Evolutionary conservation across 1,140 invertebrate genomes (phyloP), one percentile per base, ranked within the genome.

Genomic region (Apis laboriosa): DNA sequence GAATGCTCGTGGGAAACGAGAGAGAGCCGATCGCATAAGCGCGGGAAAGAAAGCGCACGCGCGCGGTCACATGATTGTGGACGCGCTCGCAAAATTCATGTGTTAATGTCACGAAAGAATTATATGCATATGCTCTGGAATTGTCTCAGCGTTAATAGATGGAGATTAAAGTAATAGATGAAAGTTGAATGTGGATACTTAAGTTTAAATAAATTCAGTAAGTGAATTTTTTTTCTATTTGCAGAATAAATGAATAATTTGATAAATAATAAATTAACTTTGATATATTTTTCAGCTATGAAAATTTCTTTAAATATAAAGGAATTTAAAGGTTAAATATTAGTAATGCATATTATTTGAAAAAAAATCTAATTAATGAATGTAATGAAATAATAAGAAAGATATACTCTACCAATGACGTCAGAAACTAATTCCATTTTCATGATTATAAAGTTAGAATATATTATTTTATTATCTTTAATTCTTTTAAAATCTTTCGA

Each of bases 1-100:
- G 72, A 24, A 67, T 51, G 87, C 73, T 85, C 92, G 91, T 92
- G 92, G 91, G 92, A 92, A 92, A 88, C 83, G 63, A 68, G 77
- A 75, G 79, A 73, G 80, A 87, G 71, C 28, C 60, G 74, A 19
- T 80, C 60, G 72, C 51, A 70, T 77, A 84, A 77, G 64, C 70
- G 73, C 74, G 70, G 64, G 87, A 74, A 75, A 84, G 83, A 90
- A 58, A 75, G 24, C 56, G 43, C 56, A 75, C 82, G 83, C 82
- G 72, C 79, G 80, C 80, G 63, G 24, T 13, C 56, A 15, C 21
- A 24, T 21, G 21, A 12, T 9, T n/a, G 21, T 28, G n/a, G 19
- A 21, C 19, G 24, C 17, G 13, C 19, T 53, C 17, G 13, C 21
- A 17, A 24, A 17, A 15, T 43, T 12, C 17, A 21, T 43, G 34